A percentile compares a stretch with the other conserved stretches of the same genome.
Conservation (phyloP, 2,113 vertebrate genomes). For the Phycodurus eques region DNA sequence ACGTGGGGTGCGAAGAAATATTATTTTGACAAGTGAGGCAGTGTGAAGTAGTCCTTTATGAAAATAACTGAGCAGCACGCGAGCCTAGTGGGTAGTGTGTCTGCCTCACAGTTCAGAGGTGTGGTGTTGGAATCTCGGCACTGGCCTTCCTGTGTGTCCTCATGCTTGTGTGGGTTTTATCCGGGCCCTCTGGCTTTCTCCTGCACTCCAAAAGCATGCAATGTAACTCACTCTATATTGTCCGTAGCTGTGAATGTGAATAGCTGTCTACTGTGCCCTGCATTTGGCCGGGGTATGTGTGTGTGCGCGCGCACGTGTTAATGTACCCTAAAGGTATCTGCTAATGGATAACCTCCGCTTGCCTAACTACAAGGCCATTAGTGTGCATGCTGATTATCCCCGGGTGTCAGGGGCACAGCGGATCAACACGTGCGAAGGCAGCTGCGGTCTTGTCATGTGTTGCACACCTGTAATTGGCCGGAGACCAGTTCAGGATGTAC, state of each 20-base stretch:
- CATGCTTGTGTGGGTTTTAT: neutral
- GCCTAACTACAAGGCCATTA: conserved; percentile 35
- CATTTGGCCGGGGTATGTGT: too few relatives aligned
- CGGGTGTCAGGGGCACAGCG: neutral
- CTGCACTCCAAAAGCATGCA: too few relatives aligned
- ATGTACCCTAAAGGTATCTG: conserved; percentile 47
- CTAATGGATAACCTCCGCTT: conserved; percentile 55
- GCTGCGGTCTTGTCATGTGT: neutral
- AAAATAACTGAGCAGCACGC: neutral
- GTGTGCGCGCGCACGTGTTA: neutral
- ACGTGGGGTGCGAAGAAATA: conserved; percentile 31
- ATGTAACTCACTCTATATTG: too few relatives aligned
- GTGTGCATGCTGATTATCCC: conserved; percentile 1
- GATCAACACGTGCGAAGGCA: neutral
- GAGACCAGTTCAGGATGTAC: too few relatives aligned
- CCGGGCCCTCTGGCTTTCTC: too few relatives aligned
- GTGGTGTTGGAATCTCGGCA: too few relatives aligned
- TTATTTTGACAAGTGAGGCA: neutral
- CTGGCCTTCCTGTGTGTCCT: neutral
- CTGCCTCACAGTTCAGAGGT: neutral
- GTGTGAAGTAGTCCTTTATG: neutral
- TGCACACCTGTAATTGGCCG: neutral
- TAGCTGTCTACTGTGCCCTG: too few relatives aligned
- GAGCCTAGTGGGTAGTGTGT: neutral
- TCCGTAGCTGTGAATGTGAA: too few relatives aligned